Evolutionary conservation across 2,113 vertebrate species (phyloP), one percentile per base, ranked within the genome.

Genomic region (Stomatorhinus ivindoensis): DNA sequence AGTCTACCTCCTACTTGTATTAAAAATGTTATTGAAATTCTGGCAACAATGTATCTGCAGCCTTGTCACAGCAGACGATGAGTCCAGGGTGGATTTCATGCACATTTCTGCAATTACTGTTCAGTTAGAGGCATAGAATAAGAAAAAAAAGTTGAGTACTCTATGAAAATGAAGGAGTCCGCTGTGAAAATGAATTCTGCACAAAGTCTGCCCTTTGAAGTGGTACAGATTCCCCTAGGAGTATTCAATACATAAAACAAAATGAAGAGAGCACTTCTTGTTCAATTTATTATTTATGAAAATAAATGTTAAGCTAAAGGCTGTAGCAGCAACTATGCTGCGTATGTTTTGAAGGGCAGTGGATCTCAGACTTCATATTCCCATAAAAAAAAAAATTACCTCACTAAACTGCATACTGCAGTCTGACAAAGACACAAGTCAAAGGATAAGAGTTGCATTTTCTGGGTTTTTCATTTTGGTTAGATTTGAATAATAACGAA

Each of bases 211-310:
- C 88, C 91, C 91, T 89, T 88, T 90, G 91, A 86, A 39, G 6
- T 88, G 91, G 91, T 92, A 89, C 73, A 47, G 90, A 48, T 92
- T 93, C 91, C 92, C 92, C 90, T 88, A 89, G 91, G 92, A 94
- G 92, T 93, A 91, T 93, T 94, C 90, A 88, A 73, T 93, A 90
- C 91, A 91, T 92, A 90, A 93, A 93, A 93, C 92, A 91, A 89
- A 91, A 88, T 92, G 91, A 93, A 94, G 93, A 92, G 94, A 91
- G 92, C 92, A 92, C 91, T 92, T 92, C 92, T 89, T 69, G 89
- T 89, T 89, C 89, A 92, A 95, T 95, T 93, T 91, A 95, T 95
- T 92, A 95, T 95, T 92, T 91, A 95, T 95, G 94, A 93, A 93
- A 91, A 93, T 94, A 95, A 95, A 95, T 94, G 95, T 94, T 95